Conservation (phyloP, 2,797 vertebrate genomes). For the Thamnophis elegans region DNA sequence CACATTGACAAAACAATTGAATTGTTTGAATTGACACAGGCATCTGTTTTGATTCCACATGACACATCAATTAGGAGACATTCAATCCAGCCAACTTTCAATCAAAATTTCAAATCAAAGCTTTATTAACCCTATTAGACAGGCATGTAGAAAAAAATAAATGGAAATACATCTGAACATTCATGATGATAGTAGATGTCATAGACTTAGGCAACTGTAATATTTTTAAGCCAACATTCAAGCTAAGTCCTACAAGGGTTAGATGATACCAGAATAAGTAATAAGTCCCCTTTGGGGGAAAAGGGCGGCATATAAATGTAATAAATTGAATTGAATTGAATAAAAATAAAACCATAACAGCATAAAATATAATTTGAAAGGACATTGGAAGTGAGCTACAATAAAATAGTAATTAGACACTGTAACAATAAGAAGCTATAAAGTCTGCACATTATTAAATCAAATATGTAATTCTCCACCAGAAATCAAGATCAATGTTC, state of each 20-base stretch:
- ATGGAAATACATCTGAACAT: not conserved
- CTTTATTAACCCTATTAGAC: not conserved
- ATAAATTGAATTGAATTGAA: too few species aligned
- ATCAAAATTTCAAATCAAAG: not conserved
- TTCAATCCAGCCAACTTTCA: not conserved
- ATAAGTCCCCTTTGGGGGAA: too few species aligned
- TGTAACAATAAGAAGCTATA: not conserved
- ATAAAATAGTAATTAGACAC: not conserved
- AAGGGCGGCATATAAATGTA: too few species aligned
- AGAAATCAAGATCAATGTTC: not conserved
- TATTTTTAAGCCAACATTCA: not conserved
- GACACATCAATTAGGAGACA: not conserved
- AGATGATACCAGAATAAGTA: not conserved
- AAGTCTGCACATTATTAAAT: not conserved
- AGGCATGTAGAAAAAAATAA: not conserved
- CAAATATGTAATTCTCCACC: not conserved
- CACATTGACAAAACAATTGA: not conserved
- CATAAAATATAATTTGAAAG: not conserved
- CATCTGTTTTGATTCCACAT: not conserved
- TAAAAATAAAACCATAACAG: not conserved
- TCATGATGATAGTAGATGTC: not conserved
- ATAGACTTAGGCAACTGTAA: not conserved
- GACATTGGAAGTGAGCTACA: not conserved
- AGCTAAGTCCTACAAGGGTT: not conserved
- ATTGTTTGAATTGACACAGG: not conserved